phyloP scores from a whole-genome alignment of 1,140 invertebrate genomes.

The Halictus rubicundus region DNA sequence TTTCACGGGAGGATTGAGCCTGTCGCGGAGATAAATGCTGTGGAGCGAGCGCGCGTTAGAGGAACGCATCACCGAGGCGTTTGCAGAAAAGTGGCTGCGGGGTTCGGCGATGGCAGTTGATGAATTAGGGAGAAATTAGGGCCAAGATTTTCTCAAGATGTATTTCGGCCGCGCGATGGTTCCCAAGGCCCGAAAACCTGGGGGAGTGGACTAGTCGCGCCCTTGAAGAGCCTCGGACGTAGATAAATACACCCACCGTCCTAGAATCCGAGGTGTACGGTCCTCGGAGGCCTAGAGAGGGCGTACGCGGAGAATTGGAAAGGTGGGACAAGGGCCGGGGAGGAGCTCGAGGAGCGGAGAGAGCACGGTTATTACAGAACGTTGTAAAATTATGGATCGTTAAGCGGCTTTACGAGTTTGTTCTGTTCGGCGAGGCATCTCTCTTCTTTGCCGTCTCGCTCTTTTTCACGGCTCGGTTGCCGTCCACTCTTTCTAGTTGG shows the following conservation, averaged over 20 bases:
- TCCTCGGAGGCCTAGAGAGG: constrained; percentile 37
- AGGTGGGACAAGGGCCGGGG: constrained; percentile 10
- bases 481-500: constrained; percentile 40
- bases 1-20: too few species aligned
- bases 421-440: constrained; percentile 67
- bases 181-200: constrained; percentile 44
- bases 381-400: constrained; percentile 78
- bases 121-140: too few species aligned
- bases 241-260: constrained; percentile 61
- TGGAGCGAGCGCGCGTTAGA: too few species aligned
- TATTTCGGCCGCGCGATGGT: not conserved
- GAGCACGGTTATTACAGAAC: constrained; percentile 73
- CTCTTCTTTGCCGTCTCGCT: constrained; percentile 38
- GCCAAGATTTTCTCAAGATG: too few species aligned
- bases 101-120: too few species aligned
- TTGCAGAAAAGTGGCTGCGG: too few species aligned
- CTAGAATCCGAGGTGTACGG: constrained; percentile 50
- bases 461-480: constrained; percentile 26
- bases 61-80: too few species aligned
- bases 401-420: constrained; percentile 76
- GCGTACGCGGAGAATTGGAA: constrained; percentile 48
- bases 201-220: constrained; percentile 25
- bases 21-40: too few species aligned
- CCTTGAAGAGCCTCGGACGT: constrained; percentile 57
- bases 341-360: constrained; percentile 35